Evolutionary conservation across 2,113 vertebrate species (phyloP).

Genomic region (Isichthys henryi): DNA sequence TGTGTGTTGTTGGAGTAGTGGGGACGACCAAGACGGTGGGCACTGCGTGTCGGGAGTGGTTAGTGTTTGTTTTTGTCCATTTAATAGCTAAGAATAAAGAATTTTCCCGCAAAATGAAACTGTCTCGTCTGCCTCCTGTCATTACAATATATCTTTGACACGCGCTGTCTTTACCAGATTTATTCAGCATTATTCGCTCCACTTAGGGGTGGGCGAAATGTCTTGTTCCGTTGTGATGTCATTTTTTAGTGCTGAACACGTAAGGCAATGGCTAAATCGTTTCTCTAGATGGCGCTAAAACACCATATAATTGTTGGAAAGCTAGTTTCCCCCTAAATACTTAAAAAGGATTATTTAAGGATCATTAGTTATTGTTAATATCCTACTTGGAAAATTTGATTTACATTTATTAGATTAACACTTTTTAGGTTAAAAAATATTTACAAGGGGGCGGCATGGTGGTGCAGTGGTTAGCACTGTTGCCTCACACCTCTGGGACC

Average conservation of each 20-base stretch:
- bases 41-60: neutral
- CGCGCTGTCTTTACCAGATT: neutral
- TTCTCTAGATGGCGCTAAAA: neutral
- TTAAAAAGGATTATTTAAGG: conserved; percentile 4
- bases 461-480: no score
- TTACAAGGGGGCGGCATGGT: no score
- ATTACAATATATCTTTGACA: neutral
- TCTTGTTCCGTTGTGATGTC: neutral
- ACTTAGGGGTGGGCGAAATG: neutral
- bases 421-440: neutral
- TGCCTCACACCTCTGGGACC: no score
- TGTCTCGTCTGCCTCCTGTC: neutral
- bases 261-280: neutral
- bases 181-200: neutral
- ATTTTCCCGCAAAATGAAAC: no score
- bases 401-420: neutral
- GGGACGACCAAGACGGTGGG: neutral
- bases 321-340: neutral
- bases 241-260: neutral
- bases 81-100: neutral
- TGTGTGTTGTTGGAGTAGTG: neutral
- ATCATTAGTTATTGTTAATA: neutral
- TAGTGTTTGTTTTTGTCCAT: neutral
- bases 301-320: neutral
- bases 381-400: neutral